Conservation (phyloP, 2,797 vertebrate genomes). For the Myoxocephalus aenaeus region DNA sequence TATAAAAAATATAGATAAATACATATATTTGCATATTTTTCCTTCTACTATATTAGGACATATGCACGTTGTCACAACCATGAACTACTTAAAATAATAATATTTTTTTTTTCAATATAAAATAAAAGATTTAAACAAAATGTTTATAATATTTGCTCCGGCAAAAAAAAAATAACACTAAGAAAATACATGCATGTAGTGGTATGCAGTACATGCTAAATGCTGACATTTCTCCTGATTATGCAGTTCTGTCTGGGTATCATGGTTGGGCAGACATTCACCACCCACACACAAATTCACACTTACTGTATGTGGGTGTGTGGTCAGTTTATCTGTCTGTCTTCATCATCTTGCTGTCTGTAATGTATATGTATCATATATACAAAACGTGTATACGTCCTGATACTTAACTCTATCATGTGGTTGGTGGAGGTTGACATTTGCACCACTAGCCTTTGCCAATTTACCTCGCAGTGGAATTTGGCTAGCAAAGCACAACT, state of each 20-base stretch:
- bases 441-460: conserved; percentile 38
- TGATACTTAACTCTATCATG: conserved; percentile 11
- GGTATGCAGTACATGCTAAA: not conserved
- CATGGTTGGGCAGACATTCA: not conserved
- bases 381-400: not conserved
- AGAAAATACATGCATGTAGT: not conserved
- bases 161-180: too few species aligned
- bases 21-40: not conserved
- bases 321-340: not conserved
- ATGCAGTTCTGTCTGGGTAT: not conserved
- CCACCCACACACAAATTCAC: not conserved
- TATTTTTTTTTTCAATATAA: not conserved
- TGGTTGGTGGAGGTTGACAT: conserved; percentile 47
- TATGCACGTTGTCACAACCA: not conserved
- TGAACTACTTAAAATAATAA: not conserved
- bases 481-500: conserved; percentile 20
- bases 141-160: not conserved
- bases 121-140: not conserved
- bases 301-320: not conserved
- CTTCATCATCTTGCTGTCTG: not conserved
- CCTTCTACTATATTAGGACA: not conserved
- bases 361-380: not conserved
- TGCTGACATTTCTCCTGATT: not conserved
- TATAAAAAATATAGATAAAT: not conserved
- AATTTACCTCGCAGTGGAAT: conserved; percentile 31